phyloP scores from a whole-genome alignment of 2,113 vertebrate genomes.

The Petaurus breviceps region DNA sequence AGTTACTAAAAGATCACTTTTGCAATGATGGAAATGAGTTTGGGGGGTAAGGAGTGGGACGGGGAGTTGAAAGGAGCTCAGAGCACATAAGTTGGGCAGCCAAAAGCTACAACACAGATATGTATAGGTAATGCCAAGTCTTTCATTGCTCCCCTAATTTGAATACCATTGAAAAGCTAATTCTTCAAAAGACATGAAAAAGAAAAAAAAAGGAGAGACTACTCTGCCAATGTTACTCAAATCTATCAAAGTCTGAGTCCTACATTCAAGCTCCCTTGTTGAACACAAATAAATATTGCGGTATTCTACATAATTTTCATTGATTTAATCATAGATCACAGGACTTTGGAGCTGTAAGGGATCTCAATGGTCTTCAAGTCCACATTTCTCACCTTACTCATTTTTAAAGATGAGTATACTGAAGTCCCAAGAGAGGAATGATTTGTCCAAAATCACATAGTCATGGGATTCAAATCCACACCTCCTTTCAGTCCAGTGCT shows the following conservation, averaged over 20 bases:
- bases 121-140: conserved; percentile 19
- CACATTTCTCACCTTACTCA: background rate
- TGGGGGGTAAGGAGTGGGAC: background rate
- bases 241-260: background rate
- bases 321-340: background rate
- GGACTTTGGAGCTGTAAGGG: background rate
- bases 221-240: background rate
- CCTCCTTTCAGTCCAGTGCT: background rate
- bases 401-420: background rate
- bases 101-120: conserved; percentile 64
- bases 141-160: conserved; percentile 43
- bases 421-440: background rate
- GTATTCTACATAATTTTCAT: background rate
- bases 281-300: background rate
- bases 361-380: background rate
- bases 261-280: background rate
- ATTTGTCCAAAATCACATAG: background rate
- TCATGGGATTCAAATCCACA: background rate
- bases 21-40: conserved; percentile 68
- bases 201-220: background rate
- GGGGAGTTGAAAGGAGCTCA: conserved; percentile 43
- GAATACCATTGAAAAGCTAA: conserved; percentile 54
- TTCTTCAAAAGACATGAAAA: background rate
- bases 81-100: background rate
- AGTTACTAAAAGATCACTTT: conserved; percentile 71